Evolutionary conservation across 2,113 vertebrate genomes (phyloP).

Genomic region (Thomomys bottae): DNA sequence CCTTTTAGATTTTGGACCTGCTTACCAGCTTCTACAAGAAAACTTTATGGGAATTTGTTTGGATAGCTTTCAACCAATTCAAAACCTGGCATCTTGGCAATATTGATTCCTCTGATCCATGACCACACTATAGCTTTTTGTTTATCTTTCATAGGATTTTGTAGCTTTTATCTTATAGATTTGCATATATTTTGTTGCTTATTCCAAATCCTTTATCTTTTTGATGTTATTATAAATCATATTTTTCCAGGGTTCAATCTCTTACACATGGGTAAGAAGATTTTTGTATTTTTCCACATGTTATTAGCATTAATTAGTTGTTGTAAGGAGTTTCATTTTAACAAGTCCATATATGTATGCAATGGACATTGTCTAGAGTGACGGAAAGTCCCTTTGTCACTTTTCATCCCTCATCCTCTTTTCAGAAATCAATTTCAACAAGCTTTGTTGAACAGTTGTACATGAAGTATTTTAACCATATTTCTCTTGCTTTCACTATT

Average conservation of each 20-base stretch:
- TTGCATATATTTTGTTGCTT: neutral
- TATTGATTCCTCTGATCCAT: neutral
- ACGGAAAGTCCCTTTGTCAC: too few species aligned
- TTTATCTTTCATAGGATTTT: constrained; percentile 21
- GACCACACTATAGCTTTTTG: neutral
- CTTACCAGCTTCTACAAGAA: neutral
- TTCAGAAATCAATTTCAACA: too few species aligned
- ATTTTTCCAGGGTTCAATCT: neutral
- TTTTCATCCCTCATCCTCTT: too few species aligned
- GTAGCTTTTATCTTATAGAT: neutral
- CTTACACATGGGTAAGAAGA: neutral
- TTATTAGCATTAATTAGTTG: too few species aligned
- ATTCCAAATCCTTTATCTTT: neutral
- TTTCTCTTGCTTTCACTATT: too few species aligned
- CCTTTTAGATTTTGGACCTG: neutral
- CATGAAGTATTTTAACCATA: too few species aligned
- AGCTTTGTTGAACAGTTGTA: too few species aligned
- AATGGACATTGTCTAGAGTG: too few species aligned
- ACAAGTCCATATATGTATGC: too few species aligned
- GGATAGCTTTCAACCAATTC: neutral
- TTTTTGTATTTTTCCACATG: neutral
- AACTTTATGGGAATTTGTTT: neutral
- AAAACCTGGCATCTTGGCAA: neutral
- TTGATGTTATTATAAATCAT: neutral
- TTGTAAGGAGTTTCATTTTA: too few species aligned